Base-by-base conservation (phyloP, 2,113 vertebrate genomes). In the Anoplopoma fimbria region DNA sequence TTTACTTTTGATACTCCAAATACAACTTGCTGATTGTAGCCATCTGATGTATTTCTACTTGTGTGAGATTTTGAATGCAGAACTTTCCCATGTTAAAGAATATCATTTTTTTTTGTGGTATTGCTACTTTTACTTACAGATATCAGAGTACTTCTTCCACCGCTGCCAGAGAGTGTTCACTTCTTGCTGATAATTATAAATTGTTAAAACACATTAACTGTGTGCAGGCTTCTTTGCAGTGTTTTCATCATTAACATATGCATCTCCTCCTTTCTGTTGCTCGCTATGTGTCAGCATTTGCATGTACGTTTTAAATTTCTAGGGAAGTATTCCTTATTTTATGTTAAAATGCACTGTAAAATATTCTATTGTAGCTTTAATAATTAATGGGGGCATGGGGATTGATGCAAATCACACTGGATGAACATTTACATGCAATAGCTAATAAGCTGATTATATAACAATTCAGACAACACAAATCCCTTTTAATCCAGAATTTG, bases 181-280 rank as follows among this genome's bases (percentile, higher is more conserved):
- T 40, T 29, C 6, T 57, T 70, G 17, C 13, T 38, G 8, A 13
- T 58, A 29, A 12, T 19, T 55, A 40, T 65, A 9, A 5, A 51
- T 17, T 70, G 33, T 65, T 61, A 23, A 36, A 67, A 13, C 29
- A 2, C 15, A 42, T 29, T 4, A 38, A 19, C 2, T 36, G 31
- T 42, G 42, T 57, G 55, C 27, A 36, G 31, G 6, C 31, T 34
- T n/a, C 68, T 76, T 78, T 69, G 68, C 38, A 45, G 19, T 69
- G 57, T n/a, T 51, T 47, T 53, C 53, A 60, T 69, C 58, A 61
- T 63, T 72, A 14, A 65, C 71, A 29, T 65, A 29, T 75, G 29
- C 13, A 25, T 34, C 7, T 69, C 10, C 19, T 9, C 25, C 47
- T 27, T 47, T 29, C 47, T 64, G 34, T 5, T 4, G 25, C 21